Conservation (phyloP, 1,140 invertebrate genomes). For the Octopus bimaculoides region DNA sequence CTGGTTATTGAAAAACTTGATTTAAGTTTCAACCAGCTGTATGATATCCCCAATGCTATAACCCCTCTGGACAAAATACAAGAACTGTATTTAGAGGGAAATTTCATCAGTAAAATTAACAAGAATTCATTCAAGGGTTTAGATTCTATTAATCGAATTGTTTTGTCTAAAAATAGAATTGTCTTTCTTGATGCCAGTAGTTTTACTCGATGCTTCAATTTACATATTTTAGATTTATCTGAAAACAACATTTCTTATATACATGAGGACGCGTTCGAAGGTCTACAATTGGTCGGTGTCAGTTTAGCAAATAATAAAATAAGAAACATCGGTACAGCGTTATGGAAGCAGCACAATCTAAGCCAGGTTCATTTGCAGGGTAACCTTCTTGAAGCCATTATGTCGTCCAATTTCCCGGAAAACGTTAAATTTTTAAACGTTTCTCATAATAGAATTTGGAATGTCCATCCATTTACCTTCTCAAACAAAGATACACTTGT, state of each 20-base stretch:
- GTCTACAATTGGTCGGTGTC: conserved; percentile 15
- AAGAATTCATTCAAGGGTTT: neutral
- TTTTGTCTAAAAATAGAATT: conserved; percentile 25
- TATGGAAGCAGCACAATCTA: conserved; percentile 22
- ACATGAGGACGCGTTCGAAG: conserved; percentile 18
- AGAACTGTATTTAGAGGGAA: conserved; percentile 20
- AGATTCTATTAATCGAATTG: conserved; percentile 15
- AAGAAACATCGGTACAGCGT: conserved; percentile 17
- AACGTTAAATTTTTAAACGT: conserved; percentile 26
- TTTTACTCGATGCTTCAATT: conserved; percentile 21
- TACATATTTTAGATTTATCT: conserved; percentile 26
- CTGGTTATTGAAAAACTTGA: conserved; percentile 8
- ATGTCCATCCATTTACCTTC: conserved; percentile 30
- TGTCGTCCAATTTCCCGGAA: conserved; percentile 23
- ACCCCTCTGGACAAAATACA: conserved; percentile 3
- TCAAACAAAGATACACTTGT: conserved; percentile 22
- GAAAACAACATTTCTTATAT: conserved; percentile 25
- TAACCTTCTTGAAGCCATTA: conserved; percentile 24
- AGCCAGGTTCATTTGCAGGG: conserved; percentile 23
- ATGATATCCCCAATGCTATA: conserved; percentile 2
- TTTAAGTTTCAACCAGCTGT: conserved; percentile 13
- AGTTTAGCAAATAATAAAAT: conserved; percentile 22
- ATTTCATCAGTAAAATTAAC: conserved; percentile 11
- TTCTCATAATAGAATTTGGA: conserved; percentile 24
- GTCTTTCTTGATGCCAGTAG: conserved; percentile 5